phyloP scores from a whole-genome alignment of 2,888 invertebrate genomes.

The Eulithis prunata region DNA sequence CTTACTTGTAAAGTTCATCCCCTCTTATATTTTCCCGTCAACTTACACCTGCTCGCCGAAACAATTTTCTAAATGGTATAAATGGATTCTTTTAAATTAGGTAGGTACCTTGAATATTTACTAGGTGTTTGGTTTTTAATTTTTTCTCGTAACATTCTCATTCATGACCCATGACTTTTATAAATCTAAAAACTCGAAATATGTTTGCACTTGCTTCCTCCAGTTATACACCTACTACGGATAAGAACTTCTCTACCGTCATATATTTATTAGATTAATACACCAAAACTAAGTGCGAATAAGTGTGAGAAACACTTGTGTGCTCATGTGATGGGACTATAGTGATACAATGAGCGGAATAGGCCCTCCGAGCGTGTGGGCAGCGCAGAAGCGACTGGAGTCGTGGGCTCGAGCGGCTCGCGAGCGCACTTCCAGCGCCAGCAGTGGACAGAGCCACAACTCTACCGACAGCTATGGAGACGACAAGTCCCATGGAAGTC shows the following conservation, averaged over 20 bases:
- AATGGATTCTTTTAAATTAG: neutral
- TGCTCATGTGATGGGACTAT: constrained; percentile 43
- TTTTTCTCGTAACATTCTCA: too few species aligned
- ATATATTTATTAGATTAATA: too few species aligned
- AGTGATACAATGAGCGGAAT: constrained; percentile 85
- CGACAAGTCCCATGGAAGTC: constrained; percentile 77
- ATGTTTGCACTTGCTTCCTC: too few species aligned
- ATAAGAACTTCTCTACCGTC: neutral
- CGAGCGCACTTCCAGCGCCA: constrained; percentile 85
- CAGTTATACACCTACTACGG: too few species aligned
- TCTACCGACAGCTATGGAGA: constrained; percentile 82
- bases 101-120: too few species aligned
- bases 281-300: neutral
- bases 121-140: too few species aligned
- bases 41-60: constrained; percentile 3
- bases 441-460: constrained; percentile 84
- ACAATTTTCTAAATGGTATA: constrained; percentile 1
- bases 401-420: constrained; percentile 91
- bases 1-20: constrained; percentile 2
- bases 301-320: constrained; percentile 5
- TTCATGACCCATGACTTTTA: too few species aligned
- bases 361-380: constrained; percentile 90
- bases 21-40: constrained; percentile 3
- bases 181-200: too few species aligned
- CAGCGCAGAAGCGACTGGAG: constrained; percentile 90